These are phyloP conservation scores for Phataginus tricuspis DNA, from an alignment of 2,797 vertebrate species.

Conservation along the genomic window DNA sequence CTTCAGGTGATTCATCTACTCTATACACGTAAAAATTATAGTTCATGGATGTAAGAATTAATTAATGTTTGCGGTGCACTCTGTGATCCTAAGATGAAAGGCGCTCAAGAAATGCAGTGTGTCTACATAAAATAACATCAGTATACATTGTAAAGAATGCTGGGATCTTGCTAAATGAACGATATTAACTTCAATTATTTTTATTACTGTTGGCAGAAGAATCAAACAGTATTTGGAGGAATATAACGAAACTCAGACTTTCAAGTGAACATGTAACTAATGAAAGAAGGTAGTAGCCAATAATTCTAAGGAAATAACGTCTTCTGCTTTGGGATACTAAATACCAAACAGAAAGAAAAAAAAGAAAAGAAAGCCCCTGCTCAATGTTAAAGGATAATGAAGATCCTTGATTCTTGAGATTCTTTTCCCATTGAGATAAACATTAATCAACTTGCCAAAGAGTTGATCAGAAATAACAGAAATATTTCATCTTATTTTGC, in stretches of 20 bases:
- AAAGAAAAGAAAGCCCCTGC: not conserved
- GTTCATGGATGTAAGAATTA: slow-evolving; percentile 71
- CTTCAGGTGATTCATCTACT: slow-evolving; percentile 70
- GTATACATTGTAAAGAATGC: not conserved
- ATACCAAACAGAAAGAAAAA: not conserved
- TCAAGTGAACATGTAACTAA: not conserved
- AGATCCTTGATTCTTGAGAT: slow-evolving; percentile 28
- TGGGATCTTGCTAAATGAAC: slow-evolving; percentile 48
- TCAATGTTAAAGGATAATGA: slow-evolving; percentile 1
- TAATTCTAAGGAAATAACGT: not conserved
- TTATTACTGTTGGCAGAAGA: slow-evolving; percentile 56
- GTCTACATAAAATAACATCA: not conserved
- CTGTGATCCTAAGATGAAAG: slow-evolving; percentile 72
- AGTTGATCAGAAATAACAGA: slow-evolving; percentile 28
- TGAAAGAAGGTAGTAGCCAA: not conserved
- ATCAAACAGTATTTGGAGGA: slow-evolving; percentile 42
- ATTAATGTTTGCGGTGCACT: slow-evolving; percentile 61
- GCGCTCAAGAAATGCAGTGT: slow-evolving; percentile 36
- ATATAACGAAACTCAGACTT: not conserved
- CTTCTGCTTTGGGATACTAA: slow-evolving; percentile 28
- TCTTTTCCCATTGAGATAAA: slow-evolving; percentile 25
- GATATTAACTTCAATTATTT: slow-evolving; percentile 53
- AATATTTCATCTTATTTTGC: slow-evolving; percentile 8
- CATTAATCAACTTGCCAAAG: not conserved
- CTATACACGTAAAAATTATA: slow-evolving; percentile 68